Conservation (phyloP, 2,888 invertebrate genomes). For the Phortica magna region DNA sequence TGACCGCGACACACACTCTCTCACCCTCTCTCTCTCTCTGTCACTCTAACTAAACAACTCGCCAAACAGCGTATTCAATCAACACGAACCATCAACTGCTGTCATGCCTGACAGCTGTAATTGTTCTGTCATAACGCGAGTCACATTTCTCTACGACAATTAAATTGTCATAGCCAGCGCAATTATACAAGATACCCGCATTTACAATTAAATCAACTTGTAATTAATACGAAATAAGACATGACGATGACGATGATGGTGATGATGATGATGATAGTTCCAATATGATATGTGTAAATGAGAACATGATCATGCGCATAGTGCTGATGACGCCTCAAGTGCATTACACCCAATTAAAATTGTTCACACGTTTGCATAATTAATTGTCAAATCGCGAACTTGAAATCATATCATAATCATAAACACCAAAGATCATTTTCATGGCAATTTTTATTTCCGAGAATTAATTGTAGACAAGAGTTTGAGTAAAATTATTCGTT, state of each 20-base stretch:
- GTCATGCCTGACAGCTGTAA: slow-evolving; percentile 68
- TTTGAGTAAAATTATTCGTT: neutral
- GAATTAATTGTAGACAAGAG: slow-evolving; percentile 51
- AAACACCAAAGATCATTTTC: slow-evolving; percentile 12
- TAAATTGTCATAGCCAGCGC: slow-evolving; percentile 57
- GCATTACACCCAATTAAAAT: slow-evolving; percentile 76
- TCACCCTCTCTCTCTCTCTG: no score
- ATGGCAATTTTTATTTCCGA: slow-evolving; percentile 53
- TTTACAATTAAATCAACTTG: slow-evolving; percentile 28
- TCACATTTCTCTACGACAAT: slow-evolving; percentile 65
- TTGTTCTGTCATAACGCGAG: slow-evolving; percentile 68
- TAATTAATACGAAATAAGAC: slow-evolving; percentile 37
- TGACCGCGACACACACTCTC: neutral
- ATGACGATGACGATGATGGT: slow-evolving; percentile 46
- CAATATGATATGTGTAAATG: slow-evolving; percentile 12
- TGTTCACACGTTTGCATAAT: slow-evolving; percentile 78
- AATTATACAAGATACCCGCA: slow-evolving; percentile 8
- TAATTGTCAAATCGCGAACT: slow-evolving; percentile 76
- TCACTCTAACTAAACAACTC: neutral
- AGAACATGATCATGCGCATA: neutral
- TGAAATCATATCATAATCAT: slow-evolving; percentile 45
- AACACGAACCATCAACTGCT: slow-evolving; percentile 43
- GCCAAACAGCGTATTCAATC: slow-evolving; percentile 30
- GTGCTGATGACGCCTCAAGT: slow-evolving; percentile 26
- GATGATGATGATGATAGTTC: slow-evolving; percentile 56